Conservation (phyloP, 2,113 vertebrate genomes). For the Isichthys henryi region DNA sequence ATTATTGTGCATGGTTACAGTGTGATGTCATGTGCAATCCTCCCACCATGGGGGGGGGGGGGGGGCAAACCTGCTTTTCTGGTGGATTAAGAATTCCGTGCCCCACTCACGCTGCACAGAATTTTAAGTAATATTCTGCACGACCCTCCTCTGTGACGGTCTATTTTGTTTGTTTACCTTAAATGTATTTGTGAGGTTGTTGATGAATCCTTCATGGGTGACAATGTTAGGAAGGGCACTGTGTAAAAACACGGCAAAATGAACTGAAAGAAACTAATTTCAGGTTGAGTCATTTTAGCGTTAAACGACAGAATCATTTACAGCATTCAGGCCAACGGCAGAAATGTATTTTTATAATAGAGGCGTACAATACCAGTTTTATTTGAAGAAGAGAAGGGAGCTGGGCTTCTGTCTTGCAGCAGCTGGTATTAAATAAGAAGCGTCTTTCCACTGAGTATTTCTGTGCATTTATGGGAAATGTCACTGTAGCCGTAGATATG, state of each 20-base stretch:
- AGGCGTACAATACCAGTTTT: constrained; percentile 4
- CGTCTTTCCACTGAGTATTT: constrained; percentile 31
- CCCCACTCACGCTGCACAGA: neutral
- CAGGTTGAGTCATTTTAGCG: neutral
- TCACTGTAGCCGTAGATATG: constrained; percentile 49
- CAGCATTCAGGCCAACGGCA: neutral
- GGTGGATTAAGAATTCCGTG: neutral
- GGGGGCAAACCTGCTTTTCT: neutral
- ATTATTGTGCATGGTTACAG: neutral
- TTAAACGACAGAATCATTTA: neutral
- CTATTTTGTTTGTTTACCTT: neutral
- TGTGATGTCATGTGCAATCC: neutral
- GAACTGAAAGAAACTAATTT: neutral
- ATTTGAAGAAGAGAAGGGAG: constrained; percentile 2
- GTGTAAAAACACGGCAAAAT: neutral
- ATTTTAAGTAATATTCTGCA: neutral
- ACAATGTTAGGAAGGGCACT: neutral
- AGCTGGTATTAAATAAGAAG: constrained; percentile 15
- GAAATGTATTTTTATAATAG: neutral
- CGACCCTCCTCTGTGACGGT: neutral
- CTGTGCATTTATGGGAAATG: constrained; percentile 44
- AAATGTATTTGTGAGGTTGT: neutral
- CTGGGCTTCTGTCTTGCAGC: constrained; percentile 24
- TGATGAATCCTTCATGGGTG: neutral
- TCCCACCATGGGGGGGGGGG: neutral